Conservation (phyloP, 2,888 invertebrate genomes). For the Scaptomyza tumidula region DNA sequence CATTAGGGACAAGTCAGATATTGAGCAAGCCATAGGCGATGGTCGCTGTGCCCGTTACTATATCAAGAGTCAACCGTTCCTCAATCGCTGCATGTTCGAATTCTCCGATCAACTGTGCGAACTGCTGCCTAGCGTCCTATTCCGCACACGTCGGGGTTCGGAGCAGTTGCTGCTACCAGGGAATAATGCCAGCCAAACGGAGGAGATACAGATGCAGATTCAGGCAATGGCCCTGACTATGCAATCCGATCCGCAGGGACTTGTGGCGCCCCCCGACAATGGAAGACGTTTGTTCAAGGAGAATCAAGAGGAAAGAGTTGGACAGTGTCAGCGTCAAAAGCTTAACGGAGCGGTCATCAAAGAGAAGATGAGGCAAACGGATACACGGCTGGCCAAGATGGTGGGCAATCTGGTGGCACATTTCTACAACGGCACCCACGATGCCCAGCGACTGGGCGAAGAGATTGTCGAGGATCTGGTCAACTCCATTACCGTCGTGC, state of each 20-base stretch:
- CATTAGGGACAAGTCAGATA: slow-evolving; percentile 83
- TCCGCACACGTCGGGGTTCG: slow-evolving; percentile 64
- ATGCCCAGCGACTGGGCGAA: slow-evolving; percentile 87
- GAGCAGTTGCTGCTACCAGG: slow-evolving; percentile 14
- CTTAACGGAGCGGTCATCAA: slow-evolving; percentile 83
- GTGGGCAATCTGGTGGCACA: slow-evolving; percentile 85
- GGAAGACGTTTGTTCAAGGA: slow-evolving; percentile 25
- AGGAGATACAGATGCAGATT: slow-evolving; percentile 65
- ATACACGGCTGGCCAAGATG: slow-evolving; percentile 84
- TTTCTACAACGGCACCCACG: slow-evolving; percentile 84
- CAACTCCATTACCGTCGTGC: slow-evolving; percentile 89
- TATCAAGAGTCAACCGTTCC: slow-evolving; percentile 87
- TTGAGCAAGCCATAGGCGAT: slow-evolving; percentile 85
- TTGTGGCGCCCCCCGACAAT: slow-evolving; percentile 34
- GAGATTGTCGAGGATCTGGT: slow-evolving; percentile 92
- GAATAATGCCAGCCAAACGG: slow-evolving; percentile 45
- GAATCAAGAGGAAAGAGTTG: slow-evolving; percentile 61
- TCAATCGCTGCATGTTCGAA: slow-evolving; percentile 85
- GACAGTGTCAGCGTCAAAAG: slow-evolving; percentile 76
- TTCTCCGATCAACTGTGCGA: slow-evolving; percentile 81
- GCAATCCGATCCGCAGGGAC: slow-evolving; percentile 51
- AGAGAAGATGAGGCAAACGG: slow-evolving; percentile 83
- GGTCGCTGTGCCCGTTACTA: slow-evolving; percentile 90
- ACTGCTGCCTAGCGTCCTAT: slow-evolving; percentile 71
- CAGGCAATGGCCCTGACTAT: slow-evolving; percentile 70